Percentiles rank a stretch among this genome's conserved stretches.
These are phyloP conservation scores for Amphipyra tragopoginis DNA, from an alignment of 2,888 invertebrate genomes.

Conservation along the genomic window DNA sequence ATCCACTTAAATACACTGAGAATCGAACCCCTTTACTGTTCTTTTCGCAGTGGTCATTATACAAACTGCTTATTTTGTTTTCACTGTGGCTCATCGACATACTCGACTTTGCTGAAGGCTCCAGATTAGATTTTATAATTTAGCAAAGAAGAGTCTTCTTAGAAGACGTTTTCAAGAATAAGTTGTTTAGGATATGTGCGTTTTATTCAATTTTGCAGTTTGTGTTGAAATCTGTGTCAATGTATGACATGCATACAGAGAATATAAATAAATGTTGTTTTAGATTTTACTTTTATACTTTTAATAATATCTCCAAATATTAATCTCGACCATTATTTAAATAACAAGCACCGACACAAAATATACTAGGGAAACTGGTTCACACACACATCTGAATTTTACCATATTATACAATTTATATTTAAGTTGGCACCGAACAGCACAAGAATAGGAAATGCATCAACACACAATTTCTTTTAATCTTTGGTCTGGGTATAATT, in stretches of 20 bases:
- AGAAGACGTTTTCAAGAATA: no score
- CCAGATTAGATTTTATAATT: no score
- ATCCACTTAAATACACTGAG: no score
- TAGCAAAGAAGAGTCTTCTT: no score
- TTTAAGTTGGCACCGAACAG: constrained; percentile 78
- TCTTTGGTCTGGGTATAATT: constrained; percentile 84
- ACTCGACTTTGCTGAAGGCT: no score
- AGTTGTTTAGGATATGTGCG: no score
- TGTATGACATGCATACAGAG: background rate
- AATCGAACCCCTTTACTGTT: no score
- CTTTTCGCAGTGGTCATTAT: no score
- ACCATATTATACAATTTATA: constrained; percentile 62
- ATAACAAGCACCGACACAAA: constrained; percentile 68
- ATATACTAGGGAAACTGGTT: constrained; percentile 63
- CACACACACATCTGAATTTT: constrained; percentile 64
- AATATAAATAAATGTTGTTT: constrained; percentile 31
- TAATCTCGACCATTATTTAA: constrained; percentile 68
- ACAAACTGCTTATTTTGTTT: no score
- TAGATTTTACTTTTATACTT: constrained; percentile 48
- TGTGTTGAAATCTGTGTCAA: no score
- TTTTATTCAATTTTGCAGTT: no score
- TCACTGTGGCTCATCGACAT: no score
- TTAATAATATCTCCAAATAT: constrained; percentile 63
- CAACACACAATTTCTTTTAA: constrained; percentile 72
- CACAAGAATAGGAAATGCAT: constrained; percentile 71